A percentile compares a stretch with the other conserved stretches of the same genome.
Evolutionary conservation across 35 echinoderm and acorn worm genomes (phyloP).

Genomic region (Strongylocentrotus purpuratus): DNA sequence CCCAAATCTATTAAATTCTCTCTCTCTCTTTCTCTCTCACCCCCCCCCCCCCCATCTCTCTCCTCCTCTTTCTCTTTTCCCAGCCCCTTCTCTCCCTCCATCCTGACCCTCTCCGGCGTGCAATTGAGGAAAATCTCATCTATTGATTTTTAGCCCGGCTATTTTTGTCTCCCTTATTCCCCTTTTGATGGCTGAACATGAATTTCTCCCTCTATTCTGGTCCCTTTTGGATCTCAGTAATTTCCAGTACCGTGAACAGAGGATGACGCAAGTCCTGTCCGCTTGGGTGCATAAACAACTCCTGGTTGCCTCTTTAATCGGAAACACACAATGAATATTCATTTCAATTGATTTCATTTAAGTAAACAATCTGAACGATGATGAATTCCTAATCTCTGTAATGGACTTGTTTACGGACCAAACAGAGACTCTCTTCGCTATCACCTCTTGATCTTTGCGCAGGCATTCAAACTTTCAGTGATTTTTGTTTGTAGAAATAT

Average conservation of each 20-base stretch:
- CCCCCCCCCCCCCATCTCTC: not conserved
- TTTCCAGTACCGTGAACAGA: not conserved
- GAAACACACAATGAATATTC: not conserved
- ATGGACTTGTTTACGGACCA: not conserved
- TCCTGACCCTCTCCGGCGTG: not conserved
- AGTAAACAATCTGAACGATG: not conserved
- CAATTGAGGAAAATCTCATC: not conserved
- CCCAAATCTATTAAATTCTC: not conserved
- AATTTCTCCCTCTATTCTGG: not conserved
- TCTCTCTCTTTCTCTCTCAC: not conserved
- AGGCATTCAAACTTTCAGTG: no score
- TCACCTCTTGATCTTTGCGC: no score
- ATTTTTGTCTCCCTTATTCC: slow-evolving; percentile 1
- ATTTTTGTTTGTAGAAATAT: no score
- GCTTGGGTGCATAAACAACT: not conserved
- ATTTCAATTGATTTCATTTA: not conserved
- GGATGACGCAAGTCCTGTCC: slow-evolving; percentile 20
- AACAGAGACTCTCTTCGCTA: not conserved
- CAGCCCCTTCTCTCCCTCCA: not conserved
- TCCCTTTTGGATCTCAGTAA: not conserved
- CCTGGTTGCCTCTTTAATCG: not conserved
- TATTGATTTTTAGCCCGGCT: slow-evolving; percentile 15
- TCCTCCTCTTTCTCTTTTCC: not conserved
- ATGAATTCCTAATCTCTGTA: not conserved
- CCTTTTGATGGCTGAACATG: not conserved